Percentiles rank a stretch among this genome's conserved stretches.
Evolutionary conservation across 2,888 invertebrate genomes (phyloP).

Genomic region (Operophtera brumata): DNA sequence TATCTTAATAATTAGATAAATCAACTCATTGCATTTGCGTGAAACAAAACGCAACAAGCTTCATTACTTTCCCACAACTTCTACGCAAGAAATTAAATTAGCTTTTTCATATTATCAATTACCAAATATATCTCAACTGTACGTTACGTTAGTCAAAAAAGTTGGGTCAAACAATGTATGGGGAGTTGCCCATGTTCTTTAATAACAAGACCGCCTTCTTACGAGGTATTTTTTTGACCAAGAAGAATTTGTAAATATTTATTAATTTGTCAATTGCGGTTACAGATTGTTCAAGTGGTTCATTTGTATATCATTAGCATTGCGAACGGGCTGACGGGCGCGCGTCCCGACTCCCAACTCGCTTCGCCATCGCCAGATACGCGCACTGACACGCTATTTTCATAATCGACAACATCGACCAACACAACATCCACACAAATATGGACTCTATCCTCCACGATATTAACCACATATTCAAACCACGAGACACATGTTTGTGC

Average conservation of each 20-base stretch:
- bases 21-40: no score
- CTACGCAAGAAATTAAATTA: no score
- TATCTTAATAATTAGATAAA: no score
- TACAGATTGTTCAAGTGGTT: slow-evolving; percentile 42
- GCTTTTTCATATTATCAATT: no score
- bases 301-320: slow-evolving; percentile 64
- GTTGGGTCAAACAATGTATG: no score
- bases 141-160: no score
- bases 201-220: no score
- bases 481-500: slow-evolving; percentile 24
- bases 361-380: slow-evolving; percentile 17
- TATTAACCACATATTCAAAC: slow-evolving; percentile 16
- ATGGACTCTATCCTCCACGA: slow-evolving; percentile 9
- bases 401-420: slow-evolving; percentile 57
- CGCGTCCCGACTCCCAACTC: slow-evolving; percentile 35
- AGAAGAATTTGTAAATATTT: neutral
- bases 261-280: slow-evolving; percentile 25
- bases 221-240: no score
- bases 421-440: slow-evolving; percentile 16
- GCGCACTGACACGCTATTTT: slow-evolving; percentile 58
- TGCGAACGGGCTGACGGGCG: slow-evolving; percentile 27
- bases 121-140: no score
- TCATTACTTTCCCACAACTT: no score
- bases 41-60: no score
- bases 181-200: no score